Evolutionary conservation across 2,888 invertebrate species (phyloP), one percentile per base, ranked within the genome.

Genomic region (Ormyrus rosae): DNA sequence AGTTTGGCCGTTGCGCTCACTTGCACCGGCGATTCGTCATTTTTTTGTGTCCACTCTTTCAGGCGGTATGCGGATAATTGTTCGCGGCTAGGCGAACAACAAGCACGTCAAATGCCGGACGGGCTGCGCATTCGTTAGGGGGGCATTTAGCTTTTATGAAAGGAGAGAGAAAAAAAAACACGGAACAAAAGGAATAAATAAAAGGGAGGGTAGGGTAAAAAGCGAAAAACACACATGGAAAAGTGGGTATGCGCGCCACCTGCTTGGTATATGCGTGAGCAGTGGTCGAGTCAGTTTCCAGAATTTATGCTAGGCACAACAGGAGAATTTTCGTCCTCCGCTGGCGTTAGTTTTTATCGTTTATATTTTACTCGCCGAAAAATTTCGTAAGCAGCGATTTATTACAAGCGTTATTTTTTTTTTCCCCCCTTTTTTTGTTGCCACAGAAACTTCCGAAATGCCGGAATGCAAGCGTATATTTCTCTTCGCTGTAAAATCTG

Each of bases 41-140:
- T 84, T 84, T 82, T 81, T 82, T 77, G 78, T 58, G 80, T 81
- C 46, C 11, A 82, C 83, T 63, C 67, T 58, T 45, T 53, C 60
- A 13, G n/a, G 56, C 48, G 58, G 50, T 46, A 45, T 50, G 61
- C 61, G 84, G 84, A 85, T 86, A 86, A 87, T 87, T 87, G 86
- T 87, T 86, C 85, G 83, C 72, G 76, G 65, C 67, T 56, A 80
- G 74, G 81, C 81, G 81, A 83, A 82, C 84, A 84, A 87, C 84
- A 86, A 86, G 82, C 83, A 69, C 82, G 85, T 86, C 85, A 87
- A 87, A 86, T 82, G 82, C 85, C 85, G 85, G 84, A 83, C 85
- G 82, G 83, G 83, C 63, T 81, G 61, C 82, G 85, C 84, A 85
- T 86, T 86, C 86, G 87, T 86, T 87, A 86, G 85, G 84, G 82